Evolutionary conservation across 2,888 invertebrate species (phyloP), one percentile per base, ranked within the genome.

Genomic region (Junonia oenone): DNA sequence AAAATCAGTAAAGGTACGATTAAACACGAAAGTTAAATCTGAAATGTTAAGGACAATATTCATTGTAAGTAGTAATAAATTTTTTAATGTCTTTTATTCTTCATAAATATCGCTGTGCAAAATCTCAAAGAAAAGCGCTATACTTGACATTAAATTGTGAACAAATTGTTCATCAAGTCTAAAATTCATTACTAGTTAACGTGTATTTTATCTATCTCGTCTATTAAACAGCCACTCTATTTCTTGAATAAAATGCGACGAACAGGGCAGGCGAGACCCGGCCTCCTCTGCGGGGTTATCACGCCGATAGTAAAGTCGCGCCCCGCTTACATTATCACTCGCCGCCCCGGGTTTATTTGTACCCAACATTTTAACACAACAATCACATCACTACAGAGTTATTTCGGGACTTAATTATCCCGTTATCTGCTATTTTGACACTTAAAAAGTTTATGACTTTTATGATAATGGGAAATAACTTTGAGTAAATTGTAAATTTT

Each of bases 221-320:
- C 3, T 40, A 4, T 11, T 2, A 13, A 15, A 37, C 1, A 9
- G 15, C 19, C 11, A 11, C 15, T 17, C 17, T 40, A 19, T 40
- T 17, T 38, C 38, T 38, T 40, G 11, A 38, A 17, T 38, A 38
- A 9, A 40, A 11, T 40, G 38, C 17, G 38, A 40, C 15, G 5
- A 29, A 14, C 31, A 26, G 43, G 55, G 61, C 62, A 63, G 61
- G 58, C 68, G 63, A 61, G 69, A 67, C 71, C 69, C 67, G 73
- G 68, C 73, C 78, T 73, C 74, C 73, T 69, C 65, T 51, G 55
- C 38, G 55, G 75, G 72, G 75, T 72, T 75, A 76, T 76, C 77
- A 11, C 33, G 9, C 27, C 37, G 63, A 64, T 64, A 65, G 63
- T 58, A 33, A 46, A 50, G 52, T 49, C 51, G 61, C 47, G 63